Conservation (phyloP, 2,797 vertebrate genomes). For the Argyrosomus regius region DNA sequence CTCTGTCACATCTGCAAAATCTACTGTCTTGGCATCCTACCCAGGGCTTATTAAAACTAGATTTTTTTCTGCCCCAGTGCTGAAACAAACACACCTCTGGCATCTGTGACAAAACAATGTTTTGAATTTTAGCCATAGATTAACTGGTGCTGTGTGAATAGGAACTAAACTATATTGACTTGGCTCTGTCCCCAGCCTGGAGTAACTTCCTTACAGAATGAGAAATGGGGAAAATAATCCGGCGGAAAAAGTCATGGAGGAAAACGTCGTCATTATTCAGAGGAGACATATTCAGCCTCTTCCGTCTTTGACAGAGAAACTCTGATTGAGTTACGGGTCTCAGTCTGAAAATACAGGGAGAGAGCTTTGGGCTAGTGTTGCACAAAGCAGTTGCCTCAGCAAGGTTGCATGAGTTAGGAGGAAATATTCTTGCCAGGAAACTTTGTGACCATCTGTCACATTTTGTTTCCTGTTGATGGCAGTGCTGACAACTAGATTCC, state of each 20-base stretch:
- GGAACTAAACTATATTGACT: conserved; percentile 30
- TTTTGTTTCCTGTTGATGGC: conserved; percentile 17
- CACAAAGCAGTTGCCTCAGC: conserved; percentile 22
- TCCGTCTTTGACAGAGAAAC: conserved; percentile 29
- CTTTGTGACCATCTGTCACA: conserved; percentile 28
- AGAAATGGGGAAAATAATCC: conserved; percentile 40
- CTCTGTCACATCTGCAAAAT: conserved; percentile 21
- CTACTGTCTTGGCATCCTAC: conserved; percentile 15
- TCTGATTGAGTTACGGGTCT: conserved; percentile 34
- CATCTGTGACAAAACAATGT: conserved; percentile 25
- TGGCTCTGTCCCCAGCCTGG: conserved; percentile 21
- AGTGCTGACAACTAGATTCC: neutral
- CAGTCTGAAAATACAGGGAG: conserved; percentile 16
- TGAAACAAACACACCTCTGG: conserved; percentile 34
- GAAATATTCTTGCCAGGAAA: conserved; percentile 16
- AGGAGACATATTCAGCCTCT: conserved; percentile 9
- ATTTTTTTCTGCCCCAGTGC: conserved; percentile 33
- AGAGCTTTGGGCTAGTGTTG: neutral
- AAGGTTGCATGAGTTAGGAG: conserved; percentile 1
- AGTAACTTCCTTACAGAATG: conserved; percentile 36
- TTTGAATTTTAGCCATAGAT: conserved; percentile 41
- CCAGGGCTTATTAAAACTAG: conserved; percentile 33
- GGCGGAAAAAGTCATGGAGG: conserved; percentile 11
- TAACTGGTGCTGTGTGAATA: conserved; percentile 36
- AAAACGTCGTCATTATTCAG: conserved; percentile 36